Base-by-base conservation (phyloP, 2,797 vertebrate genomes). In the Crocidura indochinensis region DNA sequence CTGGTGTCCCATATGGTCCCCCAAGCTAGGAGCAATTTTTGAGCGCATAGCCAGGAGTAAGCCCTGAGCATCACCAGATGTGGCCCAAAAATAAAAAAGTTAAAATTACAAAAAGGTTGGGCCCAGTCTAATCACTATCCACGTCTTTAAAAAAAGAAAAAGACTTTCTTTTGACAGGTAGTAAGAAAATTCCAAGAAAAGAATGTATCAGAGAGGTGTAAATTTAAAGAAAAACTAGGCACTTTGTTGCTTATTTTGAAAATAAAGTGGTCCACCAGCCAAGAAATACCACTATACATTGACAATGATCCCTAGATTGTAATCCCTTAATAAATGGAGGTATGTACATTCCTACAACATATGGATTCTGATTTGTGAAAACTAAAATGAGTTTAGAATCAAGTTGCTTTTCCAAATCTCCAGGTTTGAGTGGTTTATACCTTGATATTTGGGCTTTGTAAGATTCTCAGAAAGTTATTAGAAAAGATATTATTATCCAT, bases 401-500 rank as follows among this genome's bases (percentile, higher is more conserved):
- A 92, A 93, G 31, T 74, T 14, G n/a, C 73, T 14, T 24, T 51
- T 73, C 29, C 53, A 65, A 84, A 80, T 11, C 24, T 88, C 31
- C 78, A 86, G 49, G 46, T 60, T 15, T 51, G 31, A 10, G 6
- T 76, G 11, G 27, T 38, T 38, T 29, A 78, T 6, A 15, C 26
- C 51, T 87, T 78, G 8, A 67, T 53, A 73, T 80, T 60, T 44
- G 31, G 5, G 46, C 49, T 76, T 65, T 20, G 14, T 31, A 46
- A 88, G 44, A 64, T 17, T 20, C 27, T 56, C 26, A 2, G 6
- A 27, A 49, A 24, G 1, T 3, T 65, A 62, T 47, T 14, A 86
- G 3, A 12, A 60, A 92, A 51, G 8, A 10, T n/a, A n/a, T n/a
- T n/a, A n/a, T n/a, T n/a, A 82, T 0, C 9, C 19, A 90, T 11